Base-by-base conservation (phyloP, 1,140 invertebrate genomes). In the Pinna nobilis region DNA sequence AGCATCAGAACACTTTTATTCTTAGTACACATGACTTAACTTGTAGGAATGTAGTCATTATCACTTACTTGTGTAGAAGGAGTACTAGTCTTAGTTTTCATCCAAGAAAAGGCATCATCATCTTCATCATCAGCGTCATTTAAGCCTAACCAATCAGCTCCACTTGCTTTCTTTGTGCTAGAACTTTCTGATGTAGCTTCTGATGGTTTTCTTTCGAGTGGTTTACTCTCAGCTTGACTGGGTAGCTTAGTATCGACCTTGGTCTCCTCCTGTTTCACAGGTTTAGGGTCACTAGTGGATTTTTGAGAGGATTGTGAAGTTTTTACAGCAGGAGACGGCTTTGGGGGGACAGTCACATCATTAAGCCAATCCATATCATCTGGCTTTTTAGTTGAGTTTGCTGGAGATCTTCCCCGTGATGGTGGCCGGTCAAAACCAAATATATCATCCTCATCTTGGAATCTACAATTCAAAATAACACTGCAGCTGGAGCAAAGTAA, bases 371-470 rank as follows among this genome's bases (percentile, higher is more conserved):
- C 76, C 82, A 82, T 81, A 57, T 78, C 82, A 51, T 76, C 74
- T 44, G 78, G 70, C 7, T 73, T 68, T 30, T 75, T 71, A n/a
- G 44, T 37, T 18, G 25, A 44, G 9, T 32, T 63, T 23, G 44
- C 74, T 33, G 76, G 65, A 18, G 66, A 71, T 65, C 65, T 57
- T 30, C 72, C 76, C 61, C 74, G 50, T 18, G 73, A 76, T 51
- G 76, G 69, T 11, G 75, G 80, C 25, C 70, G 75, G 44, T 82
- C 80, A 68, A 69, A 65, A n/a, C 82, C 82, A 72, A 84, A 84
- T 11, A 82, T 81, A 47, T 84, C 82, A 61, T 84, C 82, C 64
- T 79, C 78, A 76, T 84, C 82, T 65, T 84, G 77, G 66, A 83
- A 83, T 44, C 80, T 82, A 39, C 9, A 74, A 61, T 28, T 35